Evolutionary conservation across 2,797 vertebrate genomes (phyloP), one percentile per base, ranked within the genome.

Genomic region (Xerus rutilus): DNA sequence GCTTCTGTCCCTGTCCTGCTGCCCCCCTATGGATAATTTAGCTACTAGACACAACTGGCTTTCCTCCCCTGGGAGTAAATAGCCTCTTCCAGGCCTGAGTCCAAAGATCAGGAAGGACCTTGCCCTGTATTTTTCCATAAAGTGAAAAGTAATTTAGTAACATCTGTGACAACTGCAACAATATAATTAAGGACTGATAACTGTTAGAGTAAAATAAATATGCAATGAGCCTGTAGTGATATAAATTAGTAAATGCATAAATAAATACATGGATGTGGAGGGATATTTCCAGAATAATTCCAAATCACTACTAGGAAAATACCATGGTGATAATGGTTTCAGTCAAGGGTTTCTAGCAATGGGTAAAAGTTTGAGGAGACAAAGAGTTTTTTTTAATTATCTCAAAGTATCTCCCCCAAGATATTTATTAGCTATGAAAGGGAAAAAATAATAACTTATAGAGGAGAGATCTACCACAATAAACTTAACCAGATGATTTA

Each of bases 91-190:
- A 64, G 86, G 7, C 65, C 81, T 32, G 77, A 88, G 49, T 92
- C 62, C 45, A 81, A 89, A 70, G n/a, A 69, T 5, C 47, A 73
- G 3, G 28, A 65, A 92, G 52, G 70, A 59, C 12, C 49, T 81
- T 35, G 23, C 28, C 49, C 59, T 49, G 70, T 32, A 76, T 30
- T 49, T 92, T 81, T 45, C 72, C 20, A 45, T 78, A 91, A 69
- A 81, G 7, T 47, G 20, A 86, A 95, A 81, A 94, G 35, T 49
- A 73, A 67, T 54, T 74, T 93, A 32, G 39, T 78, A 93, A 45
- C 83, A 88, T 9, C 21, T 72, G n/a, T 62, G 30, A 67, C 52
- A 90, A 64, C 4, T n/a, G 9, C 47, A 95, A 32, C 73, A 90
- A 92, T 25, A 91, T 70, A 83, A 94, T 65, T 54, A 39, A 52